Evolutionary conservation across 1,140 invertebrate species (phyloP).

Genomic region (Eubasilissa regina): DNA sequence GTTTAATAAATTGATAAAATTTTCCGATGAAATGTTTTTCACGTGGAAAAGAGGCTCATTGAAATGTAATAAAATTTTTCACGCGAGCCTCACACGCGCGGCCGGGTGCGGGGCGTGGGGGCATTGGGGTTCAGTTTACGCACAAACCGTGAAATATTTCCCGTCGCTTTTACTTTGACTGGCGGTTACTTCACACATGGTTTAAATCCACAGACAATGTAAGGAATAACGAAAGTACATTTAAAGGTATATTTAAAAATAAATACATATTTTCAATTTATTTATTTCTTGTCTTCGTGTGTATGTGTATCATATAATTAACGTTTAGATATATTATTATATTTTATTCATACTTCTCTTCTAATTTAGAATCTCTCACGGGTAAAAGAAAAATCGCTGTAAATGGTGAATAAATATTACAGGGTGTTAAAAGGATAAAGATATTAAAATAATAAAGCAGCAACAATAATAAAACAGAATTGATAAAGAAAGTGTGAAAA

Average conservation of each 20-base stretch:
- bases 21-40: not conserved
- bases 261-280: too few relatives aligned
- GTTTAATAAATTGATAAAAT: not conserved
- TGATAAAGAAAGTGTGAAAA: too few relatives aligned
- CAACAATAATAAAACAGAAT: too few relatives aligned
- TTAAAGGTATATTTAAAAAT: not conserved
- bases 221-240: not conserved
- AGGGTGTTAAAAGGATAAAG: too few relatives aligned
- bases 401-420: too few relatives aligned
- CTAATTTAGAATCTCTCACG: too few relatives aligned
- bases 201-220: slow-evolving; percentile 23
- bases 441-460: too few relatives aligned
- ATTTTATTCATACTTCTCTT: too few relatives aligned
- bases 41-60: not conserved
- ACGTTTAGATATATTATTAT: too few relatives aligned
- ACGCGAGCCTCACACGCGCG: slow-evolving; percentile 1
- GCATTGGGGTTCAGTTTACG: slow-evolving; percentile 25
- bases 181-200: slow-evolving; percentile 43
- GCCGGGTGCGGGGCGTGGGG: not conserved
- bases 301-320: too few relatives aligned
- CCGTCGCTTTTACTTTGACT: slow-evolving; percentile 42
- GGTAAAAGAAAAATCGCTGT: too few relatives aligned
- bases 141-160: slow-evolving; percentile 43
- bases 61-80: slow-evolving; percentile 41
- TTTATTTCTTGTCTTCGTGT: too few relatives aligned